Conservation (phyloP, 2,113 vertebrate genomes). For the Pseudopipra pipra region DNA sequence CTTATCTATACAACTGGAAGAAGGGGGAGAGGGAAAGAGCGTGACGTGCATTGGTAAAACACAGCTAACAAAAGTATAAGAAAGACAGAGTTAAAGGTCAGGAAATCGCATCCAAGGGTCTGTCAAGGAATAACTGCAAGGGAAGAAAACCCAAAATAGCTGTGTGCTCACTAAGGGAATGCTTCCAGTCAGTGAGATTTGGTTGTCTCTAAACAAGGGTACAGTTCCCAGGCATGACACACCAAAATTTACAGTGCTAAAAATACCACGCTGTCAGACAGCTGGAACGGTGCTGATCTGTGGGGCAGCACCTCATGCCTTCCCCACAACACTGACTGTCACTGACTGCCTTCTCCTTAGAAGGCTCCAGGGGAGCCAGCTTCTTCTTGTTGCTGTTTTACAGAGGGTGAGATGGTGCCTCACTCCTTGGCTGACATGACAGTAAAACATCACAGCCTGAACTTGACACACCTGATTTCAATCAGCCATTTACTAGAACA, state of each 20-base stretch:
- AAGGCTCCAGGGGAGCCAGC: neutral
- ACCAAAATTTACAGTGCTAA: neutral
- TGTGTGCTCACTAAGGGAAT: neutral
- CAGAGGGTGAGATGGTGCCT: neutral
- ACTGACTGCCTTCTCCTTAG: neutral
- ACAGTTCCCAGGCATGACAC: neutral
- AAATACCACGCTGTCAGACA: neutral
- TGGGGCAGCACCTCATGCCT: neutral
- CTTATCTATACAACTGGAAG: constrained; percentile 68
- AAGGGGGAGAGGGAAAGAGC: neutral
- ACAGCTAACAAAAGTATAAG: neutral
- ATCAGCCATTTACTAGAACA: neutral
- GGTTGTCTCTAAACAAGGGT: neutral
- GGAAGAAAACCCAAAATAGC: constrained; percentile 23
- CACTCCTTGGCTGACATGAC: neutral
- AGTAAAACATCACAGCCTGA: neutral
- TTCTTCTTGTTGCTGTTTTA: neutral
- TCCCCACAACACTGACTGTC: neutral
- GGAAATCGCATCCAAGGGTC: neutral
- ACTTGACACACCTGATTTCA: neutral
- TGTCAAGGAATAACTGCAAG: constrained; percentile 34
- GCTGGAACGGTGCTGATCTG: neutral
- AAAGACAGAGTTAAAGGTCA: neutral
- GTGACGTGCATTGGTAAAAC: constrained; percentile 34
- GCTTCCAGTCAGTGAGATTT: neutral